Conservation (phyloP, 1,140 invertebrate species). For the Tetranychus urticae region DNA sequence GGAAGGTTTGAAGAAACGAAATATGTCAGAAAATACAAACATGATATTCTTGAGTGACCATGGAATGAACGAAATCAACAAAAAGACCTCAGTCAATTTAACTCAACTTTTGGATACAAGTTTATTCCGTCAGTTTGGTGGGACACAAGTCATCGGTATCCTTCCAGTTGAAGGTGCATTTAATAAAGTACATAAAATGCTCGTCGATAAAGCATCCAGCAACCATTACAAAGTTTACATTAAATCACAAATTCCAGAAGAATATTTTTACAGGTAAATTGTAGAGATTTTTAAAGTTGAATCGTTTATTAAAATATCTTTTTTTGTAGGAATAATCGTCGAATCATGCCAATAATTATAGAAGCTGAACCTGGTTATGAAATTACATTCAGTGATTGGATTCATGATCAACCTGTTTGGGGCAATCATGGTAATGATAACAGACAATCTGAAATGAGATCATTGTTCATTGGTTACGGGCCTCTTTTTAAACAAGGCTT, state of each 20-base stretch:
- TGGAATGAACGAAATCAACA: slow-evolving; percentile 16
- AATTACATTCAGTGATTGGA: neutral
- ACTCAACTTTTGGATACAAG: slow-evolving; percentile 8
- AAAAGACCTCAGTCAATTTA: slow-evolving; percentile 13
- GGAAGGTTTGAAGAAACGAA: slow-evolving; percentile 7
- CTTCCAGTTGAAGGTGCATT: slow-evolving; percentile 5
- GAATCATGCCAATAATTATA: slow-evolving; percentile 7
- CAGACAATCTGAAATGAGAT: no score
- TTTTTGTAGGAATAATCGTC: slow-evolving; percentile 12
- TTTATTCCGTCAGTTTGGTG: slow-evolving; percentile 10
- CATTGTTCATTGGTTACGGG: no score
- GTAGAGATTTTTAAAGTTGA: no score
- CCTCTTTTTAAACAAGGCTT: neutral
- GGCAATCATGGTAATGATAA: neutral
- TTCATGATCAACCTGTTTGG: neutral
- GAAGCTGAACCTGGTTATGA: slow-evolving; percentile 8
- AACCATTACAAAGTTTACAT: slow-evolving; percentile 15
- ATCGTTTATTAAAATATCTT: no score
- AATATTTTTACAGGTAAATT: slow-evolving; percentile 15
- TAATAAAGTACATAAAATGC: neutral
- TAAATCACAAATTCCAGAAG: slow-evolving; percentile 18
- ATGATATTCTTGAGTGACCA: slow-evolving; percentile 17
- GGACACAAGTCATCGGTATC: slow-evolving; percentile 12
- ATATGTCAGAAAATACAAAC: slow-evolving; percentile 13
- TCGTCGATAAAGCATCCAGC: neutral